Conservation (phyloP, 2,797 vertebrate species). For the Anabas testudineus region DNA sequence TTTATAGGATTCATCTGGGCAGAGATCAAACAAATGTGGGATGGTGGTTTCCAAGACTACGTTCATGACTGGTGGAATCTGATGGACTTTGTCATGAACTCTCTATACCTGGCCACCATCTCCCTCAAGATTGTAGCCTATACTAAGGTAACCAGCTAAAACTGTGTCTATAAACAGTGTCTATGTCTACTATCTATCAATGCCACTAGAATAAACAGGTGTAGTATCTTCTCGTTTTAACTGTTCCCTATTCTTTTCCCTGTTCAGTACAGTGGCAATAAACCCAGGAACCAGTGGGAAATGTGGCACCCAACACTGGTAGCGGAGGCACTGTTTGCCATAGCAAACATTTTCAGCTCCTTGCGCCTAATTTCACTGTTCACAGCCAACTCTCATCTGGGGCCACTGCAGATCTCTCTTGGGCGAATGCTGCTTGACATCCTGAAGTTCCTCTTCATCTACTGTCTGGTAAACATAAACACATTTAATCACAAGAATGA, state of each 20-base stretch:
- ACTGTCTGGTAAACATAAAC: slow-evolving; percentile 88
- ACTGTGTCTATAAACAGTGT: background rate
- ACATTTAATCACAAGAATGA: slow-evolving; percentile 5
- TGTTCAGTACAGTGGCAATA: slow-evolving; percentile 89
- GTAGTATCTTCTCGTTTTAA: background rate
- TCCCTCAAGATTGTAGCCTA: slow-evolving; percentile 97
- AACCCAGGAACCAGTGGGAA: slow-evolving; percentile 90
- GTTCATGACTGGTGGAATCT: slow-evolving; percentile 99
- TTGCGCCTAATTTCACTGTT: slow-evolving; percentile 97
- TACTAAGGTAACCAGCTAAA: slow-evolving; percentile 88
- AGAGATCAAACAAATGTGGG: slow-evolving; percentile 99
- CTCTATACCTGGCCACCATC: slow-evolving; percentile 97
- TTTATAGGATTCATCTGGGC: slow-evolving; percentile 97
- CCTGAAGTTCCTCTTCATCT: slow-evolving; percentile 99
- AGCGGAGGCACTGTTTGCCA: slow-evolving; percentile 97
- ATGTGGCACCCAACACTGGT: slow-evolving; percentile 98
- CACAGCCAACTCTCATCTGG: slow-evolving; percentile 98
- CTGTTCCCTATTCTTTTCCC: background rate
- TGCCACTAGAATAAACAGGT: background rate
- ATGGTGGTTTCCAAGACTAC: slow-evolving; percentile 98
- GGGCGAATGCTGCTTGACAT: slow-evolving; percentile 98
- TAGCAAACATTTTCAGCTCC: slow-evolving; percentile 98
- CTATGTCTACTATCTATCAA: background rate
- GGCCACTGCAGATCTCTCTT: slow-evolving; percentile 97
- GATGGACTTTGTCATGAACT: slow-evolving; percentile 99